phyloP scores from a whole-genome alignment of 2,888 invertebrate genomes.

The Scaeva pyrastri region DNA sequence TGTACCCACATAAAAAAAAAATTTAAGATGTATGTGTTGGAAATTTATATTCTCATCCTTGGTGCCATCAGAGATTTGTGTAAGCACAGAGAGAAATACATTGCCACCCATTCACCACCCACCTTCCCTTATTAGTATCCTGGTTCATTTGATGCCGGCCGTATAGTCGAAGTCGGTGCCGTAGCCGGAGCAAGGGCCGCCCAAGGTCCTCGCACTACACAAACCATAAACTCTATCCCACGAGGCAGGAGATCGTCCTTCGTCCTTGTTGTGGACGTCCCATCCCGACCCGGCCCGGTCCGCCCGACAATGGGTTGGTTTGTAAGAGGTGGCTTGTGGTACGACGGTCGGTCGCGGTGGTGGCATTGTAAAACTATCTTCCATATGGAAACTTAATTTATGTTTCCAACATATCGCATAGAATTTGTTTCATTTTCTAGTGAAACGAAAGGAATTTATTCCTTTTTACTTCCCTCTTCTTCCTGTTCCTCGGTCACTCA shows the following conservation, averaged over 20 bases:
- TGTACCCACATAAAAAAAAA: slow-evolving; percentile 20
- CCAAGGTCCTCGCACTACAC: slow-evolving; percentile 50
- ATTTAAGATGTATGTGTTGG: slow-evolving; percentile 44
- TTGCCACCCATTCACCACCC: slow-evolving; percentile 50
- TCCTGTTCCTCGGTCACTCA: slow-evolving; percentile 58
- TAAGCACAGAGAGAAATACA: slow-evolving; percentile 20
- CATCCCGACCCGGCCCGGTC: no score
- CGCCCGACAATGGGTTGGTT: slow-evolving; percentile 5
- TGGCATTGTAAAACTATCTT: slow-evolving; percentile 80
- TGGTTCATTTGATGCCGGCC: slow-evolving; percentile 72
- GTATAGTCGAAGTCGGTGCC: no score
- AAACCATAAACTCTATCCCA: slow-evolving; percentile 22
- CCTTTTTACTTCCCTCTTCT: slow-evolving; percentile 69
- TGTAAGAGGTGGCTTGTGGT: slow-evolving; percentile 10
- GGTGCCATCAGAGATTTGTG: slow-evolving; percentile 30
- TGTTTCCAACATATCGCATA: slow-evolving; percentile 83
- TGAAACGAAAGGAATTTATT: slow-evolving; percentile 72
- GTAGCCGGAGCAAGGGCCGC: no score
- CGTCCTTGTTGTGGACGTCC: slow-evolving; percentile 8
- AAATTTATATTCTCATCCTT: slow-evolving; percentile 61
- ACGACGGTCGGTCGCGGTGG: not conserved
- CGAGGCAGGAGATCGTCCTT: slow-evolving; percentile 16
- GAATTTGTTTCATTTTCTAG: slow-evolving; percentile 81
- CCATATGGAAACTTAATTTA: slow-evolving; percentile 84
- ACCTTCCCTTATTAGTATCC: slow-evolving; percentile 70